Conservation (phyloP, 2,888 invertebrate genomes). For the Troides aeacus region DNA sequence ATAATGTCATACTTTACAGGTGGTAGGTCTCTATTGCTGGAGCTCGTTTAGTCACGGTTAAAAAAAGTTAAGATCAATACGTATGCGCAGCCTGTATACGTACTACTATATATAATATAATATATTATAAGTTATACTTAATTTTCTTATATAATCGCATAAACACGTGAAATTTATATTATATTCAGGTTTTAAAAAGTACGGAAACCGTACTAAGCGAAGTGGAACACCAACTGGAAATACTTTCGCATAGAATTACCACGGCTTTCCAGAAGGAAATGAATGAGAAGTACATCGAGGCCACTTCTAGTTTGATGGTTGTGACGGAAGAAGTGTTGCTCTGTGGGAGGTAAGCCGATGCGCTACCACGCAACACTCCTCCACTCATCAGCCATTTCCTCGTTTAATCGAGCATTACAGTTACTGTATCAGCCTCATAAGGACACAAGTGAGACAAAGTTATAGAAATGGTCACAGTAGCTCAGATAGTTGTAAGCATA, state of each 20-base stretch:
- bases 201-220: constrained; percentile 43
- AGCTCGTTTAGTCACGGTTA: too few species aligned
- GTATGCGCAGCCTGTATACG: too few species aligned
- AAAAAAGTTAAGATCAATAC: too few species aligned
- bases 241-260: constrained; percentile 49
- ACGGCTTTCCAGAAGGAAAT: constrained; percentile 66
- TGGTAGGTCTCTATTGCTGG: too few species aligned
- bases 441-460: too few species aligned
- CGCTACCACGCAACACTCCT: neutral
- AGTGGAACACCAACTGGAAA: constrained; percentile 46
- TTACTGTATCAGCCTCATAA: too few species aligned
- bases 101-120: neutral
- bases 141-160: too few species aligned
- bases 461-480: too few species aligned
- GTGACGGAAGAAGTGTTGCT: constrained; percentile 48
- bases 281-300: constrained; percentile 67
- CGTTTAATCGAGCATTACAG: too few species aligned
- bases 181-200: constrained; percentile 49
- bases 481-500: too few species aligned
- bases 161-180: neutral
- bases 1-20: too few species aligned
- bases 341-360: constrained; percentile 49
- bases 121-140: neutral
- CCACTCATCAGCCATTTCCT: too few species aligned
- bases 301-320: constrained; percentile 40